Conservation (phyloP, 1,140 invertebrate species). For the Magallana ariakensis region DNA sequence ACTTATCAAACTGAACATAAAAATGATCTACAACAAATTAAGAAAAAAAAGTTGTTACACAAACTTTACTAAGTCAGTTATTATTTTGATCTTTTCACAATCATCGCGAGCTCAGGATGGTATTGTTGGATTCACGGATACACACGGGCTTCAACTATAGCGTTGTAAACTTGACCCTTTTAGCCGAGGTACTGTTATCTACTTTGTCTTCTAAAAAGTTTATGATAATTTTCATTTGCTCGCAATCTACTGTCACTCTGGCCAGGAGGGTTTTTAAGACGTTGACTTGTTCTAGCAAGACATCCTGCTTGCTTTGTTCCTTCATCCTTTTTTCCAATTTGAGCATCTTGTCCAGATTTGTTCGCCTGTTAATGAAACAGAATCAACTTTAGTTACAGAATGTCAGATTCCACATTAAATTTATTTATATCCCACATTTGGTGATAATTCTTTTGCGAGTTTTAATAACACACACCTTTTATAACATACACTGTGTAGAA, state of each 20-base stretch:
- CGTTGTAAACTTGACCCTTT: conserved; percentile 22
- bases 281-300: conserved; percentile 8
- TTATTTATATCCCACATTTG: conserved; percentile 3
- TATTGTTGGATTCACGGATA: too few species aligned
- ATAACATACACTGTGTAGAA: not conserved
- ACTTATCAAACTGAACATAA: too few species aligned
- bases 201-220: not conserved
- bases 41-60: too few species aligned
- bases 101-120: too few species aligned
- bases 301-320: not conserved
- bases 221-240: not conserved
- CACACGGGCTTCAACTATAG: not conserved
- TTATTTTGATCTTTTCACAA: too few species aligned
- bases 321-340: not conserved
- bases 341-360: not conserved
- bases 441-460: not conserved
- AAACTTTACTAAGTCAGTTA: too few species aligned
- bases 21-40: not conserved
- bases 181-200: conserved; percentile 17
- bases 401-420: conserved; percentile 4
- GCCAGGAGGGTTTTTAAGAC: conserved; percentile 17
- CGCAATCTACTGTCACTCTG: conserved; percentile 9
- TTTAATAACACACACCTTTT: not conserved
- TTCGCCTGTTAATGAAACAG: not conserved
- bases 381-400: conserved; percentile 16